phyloP scores from a whole-genome alignment of 2,113 vertebrate species.

The Machaerirhynchus nigripectus region DNA sequence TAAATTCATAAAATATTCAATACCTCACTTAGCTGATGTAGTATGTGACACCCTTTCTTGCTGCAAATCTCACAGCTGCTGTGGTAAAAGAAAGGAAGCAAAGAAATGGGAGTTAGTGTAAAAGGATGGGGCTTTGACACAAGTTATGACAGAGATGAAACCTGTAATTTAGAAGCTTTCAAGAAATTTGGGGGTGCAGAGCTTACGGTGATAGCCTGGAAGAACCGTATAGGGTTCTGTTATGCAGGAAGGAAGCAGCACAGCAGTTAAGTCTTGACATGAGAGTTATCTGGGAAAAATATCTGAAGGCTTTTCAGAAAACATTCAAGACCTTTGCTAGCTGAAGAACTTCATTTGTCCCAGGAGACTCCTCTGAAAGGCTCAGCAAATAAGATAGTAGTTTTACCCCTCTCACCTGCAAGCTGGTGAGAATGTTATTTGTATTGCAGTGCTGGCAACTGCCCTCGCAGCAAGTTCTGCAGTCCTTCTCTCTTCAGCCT shows the following conservation, averaged over 20 bases:
- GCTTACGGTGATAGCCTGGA: background rate
- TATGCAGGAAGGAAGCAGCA: background rate
- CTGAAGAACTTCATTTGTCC: background rate
- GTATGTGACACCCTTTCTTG: background rate
- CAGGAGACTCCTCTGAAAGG: background rate
- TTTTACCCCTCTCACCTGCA: background rate
- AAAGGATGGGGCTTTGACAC: background rate
- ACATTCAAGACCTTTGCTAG: background rate
- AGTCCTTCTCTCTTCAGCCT: background rate
- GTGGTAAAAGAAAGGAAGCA: background rate
- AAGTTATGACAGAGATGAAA: background rate
- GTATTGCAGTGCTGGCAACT: background rate
- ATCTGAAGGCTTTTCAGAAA: background rate
- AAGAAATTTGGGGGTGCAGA: background rate
- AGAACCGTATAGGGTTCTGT: background rate
- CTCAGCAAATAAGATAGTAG: background rate
- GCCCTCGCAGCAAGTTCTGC: background rate
- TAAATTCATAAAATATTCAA: slow-evolving; percentile 41
- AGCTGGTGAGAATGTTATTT: background rate
- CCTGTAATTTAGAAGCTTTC: background rate
- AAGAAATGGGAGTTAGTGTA: background rate
- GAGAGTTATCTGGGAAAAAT: background rate
- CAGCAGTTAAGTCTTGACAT: background rate
- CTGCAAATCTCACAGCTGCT: background rate
- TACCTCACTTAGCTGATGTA: background rate